Evolutionary conservation across 2,888 invertebrate genomes (phyloP).

Genomic region (Lycaena phlaeas): DNA sequence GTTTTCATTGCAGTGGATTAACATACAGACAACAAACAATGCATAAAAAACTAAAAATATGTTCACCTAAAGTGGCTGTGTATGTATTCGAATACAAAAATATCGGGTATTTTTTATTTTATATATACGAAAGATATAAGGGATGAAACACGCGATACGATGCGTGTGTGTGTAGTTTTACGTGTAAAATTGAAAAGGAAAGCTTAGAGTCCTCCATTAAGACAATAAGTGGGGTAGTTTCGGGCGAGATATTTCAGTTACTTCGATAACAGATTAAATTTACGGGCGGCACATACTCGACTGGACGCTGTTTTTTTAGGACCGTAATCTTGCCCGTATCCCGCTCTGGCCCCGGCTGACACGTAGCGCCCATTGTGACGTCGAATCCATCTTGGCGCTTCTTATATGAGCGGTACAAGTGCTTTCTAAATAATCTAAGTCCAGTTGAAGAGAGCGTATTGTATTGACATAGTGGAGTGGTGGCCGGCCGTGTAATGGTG

Average conservation of each 20-base stretch:
- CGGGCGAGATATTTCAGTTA: constrained; percentile 8
- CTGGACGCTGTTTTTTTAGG: constrained; percentile 70
- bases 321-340: constrained; percentile 69
- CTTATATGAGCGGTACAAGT: constrained; percentile 75
- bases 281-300: constrained; percentile 46
- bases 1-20: constrained; percentile 10
- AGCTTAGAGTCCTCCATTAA: not conserved
- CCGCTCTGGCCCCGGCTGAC: constrained; percentile 57
- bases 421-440: constrained; percentile 76
- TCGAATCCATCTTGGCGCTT: constrained; percentile 66
- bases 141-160: no score
- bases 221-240: not conserved
- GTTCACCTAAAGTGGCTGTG: not conserved
- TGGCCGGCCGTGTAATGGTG: constrained; percentile 68
- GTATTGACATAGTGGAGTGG: constrained; percentile 74
- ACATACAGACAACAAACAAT: constrained; percentile 1
- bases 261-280: constrained; percentile 18
- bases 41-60: not conserved
- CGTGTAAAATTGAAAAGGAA: not conserved
- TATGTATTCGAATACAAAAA: no score
- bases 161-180: no score
- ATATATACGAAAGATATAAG: no score
- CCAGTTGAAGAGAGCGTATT: constrained; percentile 73
- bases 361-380: constrained; percentile 71
- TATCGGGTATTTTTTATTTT: no score